Evolutionary conservation across 2,888 invertebrate genomes (phyloP), one percentile per base, ranked within the genome.

Genomic region (Gari tellinella): DNA sequence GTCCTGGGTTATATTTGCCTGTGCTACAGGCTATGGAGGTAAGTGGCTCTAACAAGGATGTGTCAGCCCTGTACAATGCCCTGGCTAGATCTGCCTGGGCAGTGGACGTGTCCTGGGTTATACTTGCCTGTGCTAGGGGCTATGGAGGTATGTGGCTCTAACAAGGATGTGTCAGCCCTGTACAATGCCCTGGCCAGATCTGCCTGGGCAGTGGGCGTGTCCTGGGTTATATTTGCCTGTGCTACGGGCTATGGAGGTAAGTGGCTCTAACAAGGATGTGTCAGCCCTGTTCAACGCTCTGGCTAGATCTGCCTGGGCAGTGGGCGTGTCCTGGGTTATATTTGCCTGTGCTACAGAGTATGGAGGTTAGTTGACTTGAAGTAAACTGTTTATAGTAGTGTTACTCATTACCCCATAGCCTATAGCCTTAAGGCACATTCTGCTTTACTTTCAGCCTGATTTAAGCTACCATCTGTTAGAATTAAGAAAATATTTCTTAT

Each of bases 141-240:
- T 90, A 93, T 83, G 94, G 93, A 87, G 92, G 91, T 92, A 81
- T 7, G n/a, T 4, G 60, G 25, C n/a, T 10, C 23, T 17, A 45
- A 45, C 31, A 63, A 58, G 12, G 82, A 78, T 1, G 83, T 83
- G 23, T 79, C 84, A 1, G 89, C 91, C 5, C 72, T 91, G 12
- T 94, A 93, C 83, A 85, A 92, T 37, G 88, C 92, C 5, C 75
- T 93, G 46, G 89, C 91, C 55, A 86, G 93, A 66, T 91, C 92
- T 14, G 89, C 91, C 12, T 94, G 94, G 94, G 90, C 91, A 2
- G 61, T 92, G 1, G 92, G 92, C 1, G 80, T 94, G 12, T 89
- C 90, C 45, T 94, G 94, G 94, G 90, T 94, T 12, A 91, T 94
- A 53, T 93, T 93, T 84, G 92, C 93, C 49, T 93, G 93, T 79